These are phyloP conservation scores for Leptestheria dahalacensis DNA, from an alignment of 1,140 invertebrate species.

Conservation along the genomic window DNA sequence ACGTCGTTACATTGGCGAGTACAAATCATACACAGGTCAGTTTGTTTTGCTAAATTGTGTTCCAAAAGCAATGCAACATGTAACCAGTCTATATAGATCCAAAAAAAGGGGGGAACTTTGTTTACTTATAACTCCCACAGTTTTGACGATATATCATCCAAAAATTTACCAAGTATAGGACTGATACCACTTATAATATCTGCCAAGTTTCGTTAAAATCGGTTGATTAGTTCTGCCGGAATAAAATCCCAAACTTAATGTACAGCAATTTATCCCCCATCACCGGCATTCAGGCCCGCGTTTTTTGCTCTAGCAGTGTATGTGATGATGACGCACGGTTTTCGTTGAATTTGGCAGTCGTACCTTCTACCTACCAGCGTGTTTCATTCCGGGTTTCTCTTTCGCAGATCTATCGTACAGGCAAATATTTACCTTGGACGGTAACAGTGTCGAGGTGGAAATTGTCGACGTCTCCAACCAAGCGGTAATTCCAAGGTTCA, in stretches of 20 bases:
- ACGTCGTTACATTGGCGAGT: conserved; percentile 60
- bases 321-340: no score
- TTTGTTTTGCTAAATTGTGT: no score
- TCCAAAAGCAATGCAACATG: no score
- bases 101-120: no score
- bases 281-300: conserved; percentile 13
- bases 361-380: no score
- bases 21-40: conserved; percentile 60
- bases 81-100: no score
- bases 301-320: no score
- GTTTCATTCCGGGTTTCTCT: no score
- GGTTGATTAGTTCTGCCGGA: no score
- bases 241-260: neutral
- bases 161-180: conserved; percentile 18
- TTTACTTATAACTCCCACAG: no score
- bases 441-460: conserved; percentile 48
- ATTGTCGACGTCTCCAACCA: conserved; percentile 58
- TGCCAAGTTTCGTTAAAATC: neutral
- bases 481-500: conserved; percentile 36
- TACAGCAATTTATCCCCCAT: neutral
- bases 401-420: conserved; percentile 55
- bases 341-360: no score
- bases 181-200: neutral
- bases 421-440: conserved; percentile 49
- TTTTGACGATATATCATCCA: neutral